A percentile compares a stretch with the other conserved stretches of the same genome.
These are phyloP conservation scores for Ischnus inquisitorius DNA, from an alignment of 2,888 invertebrate species.

Conservation along the genomic window DNA sequence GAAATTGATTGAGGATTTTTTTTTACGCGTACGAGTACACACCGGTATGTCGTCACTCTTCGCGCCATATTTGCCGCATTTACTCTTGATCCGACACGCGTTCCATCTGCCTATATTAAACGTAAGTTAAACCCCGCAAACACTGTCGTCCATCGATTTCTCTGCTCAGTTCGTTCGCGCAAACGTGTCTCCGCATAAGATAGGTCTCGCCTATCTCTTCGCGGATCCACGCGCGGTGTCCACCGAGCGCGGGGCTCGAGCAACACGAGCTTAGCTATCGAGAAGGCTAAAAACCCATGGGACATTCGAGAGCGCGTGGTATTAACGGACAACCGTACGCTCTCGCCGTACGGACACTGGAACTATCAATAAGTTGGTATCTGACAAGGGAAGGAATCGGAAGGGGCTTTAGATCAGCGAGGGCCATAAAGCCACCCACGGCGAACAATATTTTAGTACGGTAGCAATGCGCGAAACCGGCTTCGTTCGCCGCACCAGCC, in stretches of 20 bases:
- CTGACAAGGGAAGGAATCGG: conserved; percentile 80
- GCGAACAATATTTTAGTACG: conserved; percentile 83
- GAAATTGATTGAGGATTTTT: not conserved
- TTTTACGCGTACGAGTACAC: not conserved
- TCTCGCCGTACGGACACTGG: conserved; percentile 59
- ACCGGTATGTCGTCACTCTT: not conserved
- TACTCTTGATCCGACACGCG: not conserved
- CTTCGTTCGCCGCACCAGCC: conserved; percentile 51
- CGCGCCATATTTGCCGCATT: not conserved
- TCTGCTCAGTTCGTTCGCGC: conserved; percentile 1
- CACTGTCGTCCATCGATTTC: not conserved
- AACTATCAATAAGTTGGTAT: conserved; percentile 81
- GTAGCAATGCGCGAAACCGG: conserved; percentile 83
- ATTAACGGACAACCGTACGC: conserved; percentile 39
- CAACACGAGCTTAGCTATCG: not conserved
- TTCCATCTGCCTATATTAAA: not conserved
- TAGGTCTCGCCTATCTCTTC: conserved; percentile 55
- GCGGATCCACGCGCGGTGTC: conserved; percentile 10
- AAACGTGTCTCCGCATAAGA: conserved; percentile 52
- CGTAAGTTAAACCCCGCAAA: not conserved
- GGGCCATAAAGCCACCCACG: conserved; percentile 83
- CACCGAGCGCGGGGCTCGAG: not conserved
- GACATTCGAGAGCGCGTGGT: conserved; percentile 32
- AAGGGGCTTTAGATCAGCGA: conserved; percentile 79
- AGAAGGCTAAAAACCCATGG: not conserved